phyloP scores from a whole-genome alignment of 2,888 invertebrate genomes.

The Colletes collaris region DNA sequence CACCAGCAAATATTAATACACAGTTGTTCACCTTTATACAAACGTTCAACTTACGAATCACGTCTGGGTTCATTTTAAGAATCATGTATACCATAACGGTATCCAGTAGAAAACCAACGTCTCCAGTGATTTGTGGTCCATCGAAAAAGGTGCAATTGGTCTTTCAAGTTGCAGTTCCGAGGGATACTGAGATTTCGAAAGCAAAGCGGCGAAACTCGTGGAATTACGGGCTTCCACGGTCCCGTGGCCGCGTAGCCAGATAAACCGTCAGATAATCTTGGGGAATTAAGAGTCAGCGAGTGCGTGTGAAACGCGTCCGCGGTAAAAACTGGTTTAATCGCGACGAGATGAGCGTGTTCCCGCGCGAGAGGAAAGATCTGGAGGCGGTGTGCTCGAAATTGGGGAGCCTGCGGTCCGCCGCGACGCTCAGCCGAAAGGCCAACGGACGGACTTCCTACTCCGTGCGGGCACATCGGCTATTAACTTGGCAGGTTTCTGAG shows the following conservation, averaged over 20 bases:
- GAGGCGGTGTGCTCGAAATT: constrained; percentile 22
- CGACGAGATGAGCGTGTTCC: neutral
- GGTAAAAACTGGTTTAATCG: constrained; percentile 39
- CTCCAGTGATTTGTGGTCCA: too few species aligned
- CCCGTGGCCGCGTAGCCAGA: neutral
- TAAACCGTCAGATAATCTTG: constrained; percentile 17
- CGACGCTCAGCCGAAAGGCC: constrained; percentile 43
- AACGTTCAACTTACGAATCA: too few species aligned
- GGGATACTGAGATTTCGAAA: neutral
- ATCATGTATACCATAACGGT: too few species aligned
- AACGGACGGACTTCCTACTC: constrained; percentile 69
- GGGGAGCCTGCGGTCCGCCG: constrained; percentile 18
- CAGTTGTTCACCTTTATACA: too few species aligned
- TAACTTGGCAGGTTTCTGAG: constrained; percentile 73
- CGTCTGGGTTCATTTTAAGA: too few species aligned
- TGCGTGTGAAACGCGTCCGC: constrained; percentile 27
- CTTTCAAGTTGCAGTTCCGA: too few species aligned
- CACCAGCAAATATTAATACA: too few species aligned
- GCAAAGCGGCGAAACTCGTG: too few species aligned
- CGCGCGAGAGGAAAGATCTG: neutral
- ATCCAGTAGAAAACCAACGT: too few species aligned
- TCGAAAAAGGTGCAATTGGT: too few species aligned
- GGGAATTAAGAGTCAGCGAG: constrained; percentile 29
- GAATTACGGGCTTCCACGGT: neutral
- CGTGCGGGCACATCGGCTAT: constrained; percentile 66